Evolutionary conservation across 2,888 invertebrate genomes (phyloP), one percentile per base, ranked within the genome.

Genomic region (Melieria omissa): DNA sequence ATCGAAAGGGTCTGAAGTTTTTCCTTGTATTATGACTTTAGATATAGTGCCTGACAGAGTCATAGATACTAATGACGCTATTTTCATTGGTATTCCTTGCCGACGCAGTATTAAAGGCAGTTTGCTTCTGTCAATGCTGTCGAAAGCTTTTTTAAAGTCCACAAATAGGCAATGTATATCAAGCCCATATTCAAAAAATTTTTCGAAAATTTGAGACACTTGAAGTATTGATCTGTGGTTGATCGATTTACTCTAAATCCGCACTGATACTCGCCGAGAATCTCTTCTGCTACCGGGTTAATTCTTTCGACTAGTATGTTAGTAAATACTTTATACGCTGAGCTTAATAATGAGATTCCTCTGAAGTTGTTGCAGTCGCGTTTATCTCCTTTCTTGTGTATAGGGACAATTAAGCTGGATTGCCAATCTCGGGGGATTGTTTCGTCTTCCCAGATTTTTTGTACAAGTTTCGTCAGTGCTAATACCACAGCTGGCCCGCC

Each of bases 381-480:
- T n/a, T n/a, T n/a, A n/a, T n/a, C n/a, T n/a, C n/a, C n/a, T n/a
- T n/a, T n/a, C n/a, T n/a, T n/a, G n/a, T n/a, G n/a, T n/a, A n/a
- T n/a, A n/a, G n/a, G n/a, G n/a, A n/a, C n/a, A n/a, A n/a, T n/a
- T n/a, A n/a, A n/a, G n/a, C n/a, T n/a, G n/a, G n/a, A n/a, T n/a
- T n/a, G n/a, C n/a, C n/a, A n/a, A n/a, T n/a, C n/a, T n/a, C n/a
- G n/a, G n/a, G n/a, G n/a, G n/a, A n/a, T n/a, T n/a, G n/a, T 55
- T 55, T 55, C 55, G 55, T 55, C 55, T 55, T 55, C 55, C 55
- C 55, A 55, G 3, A 55, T 14, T 55, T 14, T 55, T 55, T 55
- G 55, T 55, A 55, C 55, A n/a, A 55, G 55, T 55, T 55, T 55
- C 55, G 55, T 55, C 55, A 55, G 14, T n/a, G 55, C 55, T n/a